Conservation (phyloP, 2,797 vertebrate species). For the Chelidonichthys spinosus region DNA sequence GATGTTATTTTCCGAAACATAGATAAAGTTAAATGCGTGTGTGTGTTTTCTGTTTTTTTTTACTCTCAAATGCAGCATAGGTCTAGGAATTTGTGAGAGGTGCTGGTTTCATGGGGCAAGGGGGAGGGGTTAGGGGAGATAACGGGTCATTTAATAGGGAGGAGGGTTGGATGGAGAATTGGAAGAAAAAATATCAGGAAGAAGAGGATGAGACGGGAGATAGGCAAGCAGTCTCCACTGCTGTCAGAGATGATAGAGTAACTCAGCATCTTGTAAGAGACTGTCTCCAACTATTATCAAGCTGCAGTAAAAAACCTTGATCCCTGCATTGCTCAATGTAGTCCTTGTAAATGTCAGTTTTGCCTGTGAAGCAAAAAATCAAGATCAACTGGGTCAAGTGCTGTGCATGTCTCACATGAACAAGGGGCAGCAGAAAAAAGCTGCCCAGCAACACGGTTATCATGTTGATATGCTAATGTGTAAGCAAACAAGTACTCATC, state of each 20-base stretch:
- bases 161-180: constrained; percentile 26
- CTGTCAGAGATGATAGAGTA: constrained; percentile 71
- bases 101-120: neutral
- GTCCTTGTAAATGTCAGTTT: constrained; percentile 1
- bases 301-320: constrained; percentile 57
- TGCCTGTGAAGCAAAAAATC: constrained; percentile 29
- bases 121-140: constrained; percentile 29
- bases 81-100: neutral
- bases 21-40: constrained; percentile 5
- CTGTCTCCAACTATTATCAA: constrained; percentile 63
- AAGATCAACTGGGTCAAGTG: constrained; percentile 1
- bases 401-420: neutral
- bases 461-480: neutral
- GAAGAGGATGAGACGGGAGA: constrained; percentile 55
- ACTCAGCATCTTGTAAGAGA: constrained; percentile 54
- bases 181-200: constrained; percentile 47
- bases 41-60: neutral
- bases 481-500: neutral
- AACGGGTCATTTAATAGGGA: constrained; percentile 27
- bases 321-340: constrained; percentile 39
- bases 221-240: constrained; percentile 65
- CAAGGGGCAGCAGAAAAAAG: neutral
- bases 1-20: constrained; percentile 32
- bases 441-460: neutral
- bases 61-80: neutral